Conservation (phyloP, 2,888 invertebrate species). For the Myopa testacea region DNA sequence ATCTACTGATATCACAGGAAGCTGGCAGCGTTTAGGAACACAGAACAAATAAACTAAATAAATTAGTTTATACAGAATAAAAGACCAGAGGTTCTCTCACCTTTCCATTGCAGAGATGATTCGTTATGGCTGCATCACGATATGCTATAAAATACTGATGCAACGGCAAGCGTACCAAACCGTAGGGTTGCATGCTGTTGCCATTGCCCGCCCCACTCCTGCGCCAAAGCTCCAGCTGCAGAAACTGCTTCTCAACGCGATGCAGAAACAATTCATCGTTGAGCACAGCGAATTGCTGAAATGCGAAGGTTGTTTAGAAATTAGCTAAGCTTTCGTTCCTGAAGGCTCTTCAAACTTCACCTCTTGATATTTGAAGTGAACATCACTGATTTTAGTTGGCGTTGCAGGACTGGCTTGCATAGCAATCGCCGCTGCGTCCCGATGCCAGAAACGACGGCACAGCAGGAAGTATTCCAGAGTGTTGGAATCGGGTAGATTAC, state of each 20-base stretch:
- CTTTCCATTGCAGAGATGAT: slow-evolving; percentile 71
- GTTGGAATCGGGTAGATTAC: slow-evolving; percentile 48
- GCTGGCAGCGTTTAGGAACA: slow-evolving; percentile 56
- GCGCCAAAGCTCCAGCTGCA: slow-evolving; percentile 71
- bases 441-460: slow-evolving; percentile 64
- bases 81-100: slow-evolving; percentile 56
- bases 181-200: slow-evolving; percentile 66
- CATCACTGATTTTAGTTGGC: slow-evolving; percentile 48
- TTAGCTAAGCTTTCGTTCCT: neutral
- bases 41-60: neutral
- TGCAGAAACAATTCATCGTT: slow-evolving; percentile 71
- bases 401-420: slow-evolving; percentile 40
- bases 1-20: slow-evolving; percentile 74
- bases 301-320: slow-evolving; percentile 38
- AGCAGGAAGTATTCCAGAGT: slow-evolving; percentile 52
- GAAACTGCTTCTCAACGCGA: slow-evolving; percentile 71
- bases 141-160: slow-evolving; percentile 75
- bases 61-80: neutral
- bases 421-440: slow-evolving; percentile 49
- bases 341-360: slow-evolving; percentile 43
- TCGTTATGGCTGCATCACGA: slow-evolving; percentile 71
- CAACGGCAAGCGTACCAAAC: slow-evolving; percentile 71
- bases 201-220: slow-evolving; percentile 45
- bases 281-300: slow-evolving; percentile 71
- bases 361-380: slow-evolving; percentile 61